phyloP scores from a whole-genome alignment of 2,113 vertebrate species.

The Lota lota region DNA sequence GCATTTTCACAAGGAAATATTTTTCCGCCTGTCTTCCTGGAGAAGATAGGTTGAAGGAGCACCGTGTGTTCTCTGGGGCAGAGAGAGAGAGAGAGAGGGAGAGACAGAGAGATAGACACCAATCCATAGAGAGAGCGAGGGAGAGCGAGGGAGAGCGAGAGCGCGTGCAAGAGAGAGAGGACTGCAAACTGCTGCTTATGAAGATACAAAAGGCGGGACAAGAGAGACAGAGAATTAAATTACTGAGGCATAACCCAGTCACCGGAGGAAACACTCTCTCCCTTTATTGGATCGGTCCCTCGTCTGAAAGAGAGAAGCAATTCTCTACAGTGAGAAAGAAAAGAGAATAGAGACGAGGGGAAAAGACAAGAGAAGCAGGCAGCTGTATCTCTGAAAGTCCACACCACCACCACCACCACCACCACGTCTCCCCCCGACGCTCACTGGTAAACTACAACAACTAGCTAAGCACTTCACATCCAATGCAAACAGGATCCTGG shows the following conservation, averaged over 20 bases:
- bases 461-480: conserved; percentile 21
- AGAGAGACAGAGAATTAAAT: conserved; percentile 10
- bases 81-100: background rate
- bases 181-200: background rate
- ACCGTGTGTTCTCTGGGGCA: too few relatives aligned
- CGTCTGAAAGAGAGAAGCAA: conserved; percentile 26
- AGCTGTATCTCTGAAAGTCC: too few relatives aligned
- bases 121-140: background rate
- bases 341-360: conserved; percentile 4
- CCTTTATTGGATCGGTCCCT: conserved; percentile 28
- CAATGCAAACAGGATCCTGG: conserved; percentile 14
- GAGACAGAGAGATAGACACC: background rate
- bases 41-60: too few relatives aligned
- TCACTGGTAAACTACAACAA: conserved; percentile 10
- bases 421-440: too few relatives aligned
- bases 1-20: conserved; percentile 24
- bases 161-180: background rate
- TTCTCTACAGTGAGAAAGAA: conserved; percentile 4
- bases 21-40: conserved; percentile 5
- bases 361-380: too few relatives aligned
- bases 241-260: conserved; percentile 21
- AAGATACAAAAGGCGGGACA: background rate
- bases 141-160: background rate
- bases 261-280: conserved; percentile 25
- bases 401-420: too few relatives aligned